Percentiles rank a stretch among this genome's conserved stretches.
These are phyloP conservation scores for Synaphobranchus kaupii DNA, from an alignment of 2,797 vertebrate genomes.

Conservation along the genomic window DNA sequence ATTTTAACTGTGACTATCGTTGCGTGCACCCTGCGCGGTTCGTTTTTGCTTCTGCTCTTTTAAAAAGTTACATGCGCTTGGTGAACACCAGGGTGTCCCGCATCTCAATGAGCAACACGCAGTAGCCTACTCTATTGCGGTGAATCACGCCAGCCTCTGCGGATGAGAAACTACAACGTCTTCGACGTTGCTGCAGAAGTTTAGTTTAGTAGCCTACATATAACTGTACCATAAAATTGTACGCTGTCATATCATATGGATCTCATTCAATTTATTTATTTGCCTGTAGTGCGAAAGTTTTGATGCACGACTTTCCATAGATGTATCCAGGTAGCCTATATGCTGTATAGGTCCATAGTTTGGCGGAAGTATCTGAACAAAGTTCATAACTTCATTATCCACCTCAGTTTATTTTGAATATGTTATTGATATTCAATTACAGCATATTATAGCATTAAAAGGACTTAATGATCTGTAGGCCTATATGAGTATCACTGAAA, in stretches of 20 bases:
- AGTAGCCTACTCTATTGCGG: background rate
- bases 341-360: too few species aligned
- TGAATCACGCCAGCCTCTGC: background rate
- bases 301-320: background rate
- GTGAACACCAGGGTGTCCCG: background rate
- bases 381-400: background rate
- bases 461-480: background rate
- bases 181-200: background rate
- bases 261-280: background rate
- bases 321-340: background rate
- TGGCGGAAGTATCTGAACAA: background rate
- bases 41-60: background rate
- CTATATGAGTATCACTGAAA: background rate
- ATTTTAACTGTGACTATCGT: background rate
- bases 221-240: background rate
- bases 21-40: background rate
- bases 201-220: background rate
- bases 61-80: constrained; percentile 5
- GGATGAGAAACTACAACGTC: background rate
- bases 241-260: background rate
- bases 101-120: constrained; percentile 3
- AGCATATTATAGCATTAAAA: background rate
- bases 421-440: background rate
- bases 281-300: background rate
- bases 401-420: background rate